Evolutionary conservation across 2,113 vertebrate species (phyloP).

Genomic region (Cryptomyrus ogoouensis): DNA sequence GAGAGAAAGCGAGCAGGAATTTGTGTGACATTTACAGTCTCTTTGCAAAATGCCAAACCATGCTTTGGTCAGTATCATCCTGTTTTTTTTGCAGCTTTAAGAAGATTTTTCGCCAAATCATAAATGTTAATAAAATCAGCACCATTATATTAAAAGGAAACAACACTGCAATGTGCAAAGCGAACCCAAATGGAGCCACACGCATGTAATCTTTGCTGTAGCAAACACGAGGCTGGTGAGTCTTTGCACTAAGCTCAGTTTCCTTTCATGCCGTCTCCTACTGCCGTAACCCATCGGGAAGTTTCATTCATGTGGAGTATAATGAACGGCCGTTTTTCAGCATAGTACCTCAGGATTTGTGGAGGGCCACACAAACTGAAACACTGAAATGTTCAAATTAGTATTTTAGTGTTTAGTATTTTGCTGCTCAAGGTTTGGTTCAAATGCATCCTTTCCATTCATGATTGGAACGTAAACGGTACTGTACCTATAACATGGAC

Average conservation of each 20-base stretch:
- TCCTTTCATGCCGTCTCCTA: background rate
- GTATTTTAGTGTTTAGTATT: background rate
- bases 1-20: background rate
- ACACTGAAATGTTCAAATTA: background rate
- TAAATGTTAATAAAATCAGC: background rate
- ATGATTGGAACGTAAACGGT: background rate
- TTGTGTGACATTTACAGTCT: background rate
- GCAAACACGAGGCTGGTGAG: background rate
- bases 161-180: background rate
- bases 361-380: background rate
- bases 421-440: background rate
- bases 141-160: background rate
- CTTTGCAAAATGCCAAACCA: background rate
- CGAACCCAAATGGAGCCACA: background rate
- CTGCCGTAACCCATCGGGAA: background rate
- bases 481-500: background rate
- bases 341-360: background rate
- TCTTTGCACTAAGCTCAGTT: background rate
- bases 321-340: background rate
- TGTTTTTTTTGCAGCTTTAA: background rate
- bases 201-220: background rate
- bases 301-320: background rate
- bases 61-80: background rate
- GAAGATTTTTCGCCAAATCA: background rate
- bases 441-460: background rate